Conservation (phyloP, 2,888 invertebrate species). For the Periphyllus acericola region DNA sequence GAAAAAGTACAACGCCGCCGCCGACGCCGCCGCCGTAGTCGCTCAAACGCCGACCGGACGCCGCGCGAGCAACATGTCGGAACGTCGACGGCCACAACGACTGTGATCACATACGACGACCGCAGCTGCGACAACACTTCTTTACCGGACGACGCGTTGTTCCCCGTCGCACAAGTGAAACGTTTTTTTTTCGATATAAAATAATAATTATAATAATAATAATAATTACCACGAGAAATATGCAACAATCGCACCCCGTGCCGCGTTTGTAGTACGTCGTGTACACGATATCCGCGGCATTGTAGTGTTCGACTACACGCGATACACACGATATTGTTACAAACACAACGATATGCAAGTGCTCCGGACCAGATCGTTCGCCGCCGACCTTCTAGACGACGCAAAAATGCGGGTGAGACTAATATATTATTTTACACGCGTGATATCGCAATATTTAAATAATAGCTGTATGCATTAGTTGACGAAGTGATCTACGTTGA, state of each 20-base stretch:
- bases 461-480: too few relatives aligned
- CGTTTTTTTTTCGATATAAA: neutral
- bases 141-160: neutral
- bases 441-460: too few relatives aligned
- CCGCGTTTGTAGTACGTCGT: too few relatives aligned
- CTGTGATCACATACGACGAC: neutral
- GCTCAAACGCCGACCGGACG: slow-evolving; percentile 35
- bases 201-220: neutral
- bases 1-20: neutral
- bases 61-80: slow-evolving; percentile 25
- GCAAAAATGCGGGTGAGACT: slow-evolving; percentile 10
- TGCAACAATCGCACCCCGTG: too few relatives aligned
- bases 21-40: neutral
- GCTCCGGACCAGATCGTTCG: neutral
- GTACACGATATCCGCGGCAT: too few relatives aligned
- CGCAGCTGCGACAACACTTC: neutral
- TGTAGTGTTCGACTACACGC: too few relatives aligned
- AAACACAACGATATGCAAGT: too few relatives aligned
- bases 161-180: neutral
- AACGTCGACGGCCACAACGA: neutral
- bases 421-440: too few relatives aligned
- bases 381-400: neutral
- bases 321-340: too few relatives aligned
- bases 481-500: too few relatives aligned
- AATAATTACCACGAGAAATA: too few relatives aligned